Percentiles rank a stretch among this genome's conserved stretches.
Conservation (phyloP, 2,888 invertebrate species). For the Xylota segnis region DNA sequence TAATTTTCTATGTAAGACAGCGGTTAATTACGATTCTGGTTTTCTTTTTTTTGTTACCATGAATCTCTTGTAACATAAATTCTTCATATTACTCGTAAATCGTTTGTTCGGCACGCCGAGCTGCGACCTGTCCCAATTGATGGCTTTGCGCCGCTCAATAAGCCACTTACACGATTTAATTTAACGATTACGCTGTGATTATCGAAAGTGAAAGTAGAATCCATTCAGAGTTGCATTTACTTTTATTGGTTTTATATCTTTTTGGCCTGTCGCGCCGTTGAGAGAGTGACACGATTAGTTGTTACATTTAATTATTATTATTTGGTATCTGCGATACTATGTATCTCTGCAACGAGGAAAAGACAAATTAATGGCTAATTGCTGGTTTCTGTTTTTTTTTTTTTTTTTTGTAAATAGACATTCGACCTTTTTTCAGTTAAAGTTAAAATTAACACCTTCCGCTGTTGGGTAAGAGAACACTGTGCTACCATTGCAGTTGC, state of each 20-base stretch:
- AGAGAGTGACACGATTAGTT: constrained; percentile 35
- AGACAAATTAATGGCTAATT: constrained; percentile 45
- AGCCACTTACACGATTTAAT: constrained; percentile 65
- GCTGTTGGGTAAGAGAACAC: constrained; percentile 50
- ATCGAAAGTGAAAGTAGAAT: constrained; percentile 72
- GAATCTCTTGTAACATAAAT: background rate
- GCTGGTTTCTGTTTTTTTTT: too few species aligned
- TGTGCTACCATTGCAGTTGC: constrained; percentile 50
- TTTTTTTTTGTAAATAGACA: background rate
- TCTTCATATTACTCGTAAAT: constrained; percentile 18
- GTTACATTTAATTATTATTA: constrained; percentile 37
- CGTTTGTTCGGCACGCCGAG: constrained; percentile 64
- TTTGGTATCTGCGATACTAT: constrained; percentile 7
- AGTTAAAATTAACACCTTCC: constrained; percentile 64
- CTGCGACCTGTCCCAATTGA: constrained; percentile 65
- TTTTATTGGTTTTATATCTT: constrained; percentile 30
- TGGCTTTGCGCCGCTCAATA: constrained; percentile 66
- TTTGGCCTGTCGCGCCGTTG: constrained; percentile 6
- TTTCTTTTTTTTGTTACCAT: constrained; percentile 11
- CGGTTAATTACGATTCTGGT: constrained; percentile 22
- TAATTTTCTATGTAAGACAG: constrained; percentile 10
- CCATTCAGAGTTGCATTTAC: constrained; percentile 41
- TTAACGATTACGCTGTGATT: constrained; percentile 55
- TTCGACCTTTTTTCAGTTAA: constrained; percentile 11
- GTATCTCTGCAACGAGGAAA: constrained; percentile 47